Percentiles rank a stretch among this genome's conserved stretches.
Conservation (phyloP, 2,797 vertebrate genomes). For the Arrhamphus sclerolepis region DNA sequence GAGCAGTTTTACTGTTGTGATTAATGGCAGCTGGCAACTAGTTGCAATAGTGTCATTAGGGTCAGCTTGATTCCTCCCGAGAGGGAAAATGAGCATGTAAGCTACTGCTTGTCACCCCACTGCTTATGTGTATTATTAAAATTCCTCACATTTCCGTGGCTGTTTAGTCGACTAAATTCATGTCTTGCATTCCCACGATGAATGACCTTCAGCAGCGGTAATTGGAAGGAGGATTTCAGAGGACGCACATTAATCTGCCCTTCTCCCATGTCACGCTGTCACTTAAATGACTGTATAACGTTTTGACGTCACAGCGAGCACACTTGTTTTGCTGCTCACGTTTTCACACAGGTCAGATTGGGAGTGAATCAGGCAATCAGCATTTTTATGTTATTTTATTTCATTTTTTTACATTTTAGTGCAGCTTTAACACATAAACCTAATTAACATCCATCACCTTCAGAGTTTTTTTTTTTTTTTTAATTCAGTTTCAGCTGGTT, state of each 20-base stretch:
- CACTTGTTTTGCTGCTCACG: neutral
- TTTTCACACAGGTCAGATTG: neutral
- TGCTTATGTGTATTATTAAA: neutral
- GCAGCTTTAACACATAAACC: neutral
- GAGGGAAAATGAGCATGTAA: slow-evolving; percentile 1
- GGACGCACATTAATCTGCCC: slow-evolving; percentile 29
- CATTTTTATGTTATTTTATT: neutral
- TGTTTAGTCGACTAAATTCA: slow-evolving; percentile 4
- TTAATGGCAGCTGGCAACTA: slow-evolving; percentile 43
- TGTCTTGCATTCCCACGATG: slow-evolving; percentile 36
- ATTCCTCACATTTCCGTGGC: slow-evolving; percentile 11
- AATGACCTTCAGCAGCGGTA: slow-evolving; percentile 37
- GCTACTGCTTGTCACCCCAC: slow-evolving; percentile 2
- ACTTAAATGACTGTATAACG: neutral
- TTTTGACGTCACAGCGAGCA: slow-evolving; percentile 5
- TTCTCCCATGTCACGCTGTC: slow-evolving; percentile 22
- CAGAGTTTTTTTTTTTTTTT: neutral
- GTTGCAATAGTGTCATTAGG: slow-evolving; percentile 2
- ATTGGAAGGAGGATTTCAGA: slow-evolving; percentile 27
- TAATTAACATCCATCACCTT: too few relatives aligned
- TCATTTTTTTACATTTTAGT: neutral
- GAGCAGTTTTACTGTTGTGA: slow-evolving; percentile 57
- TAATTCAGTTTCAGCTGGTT: neutral
- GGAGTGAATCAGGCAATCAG: neutral
- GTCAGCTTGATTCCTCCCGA: slow-evolving; percentile 18